Percentiles rank a stretch among this genome's conserved stretches.
These are phyloP conservation scores for Neoitamus cyanurus DNA, from an alignment of 2,888 invertebrate species.

Conservation along the genomic window DNA sequence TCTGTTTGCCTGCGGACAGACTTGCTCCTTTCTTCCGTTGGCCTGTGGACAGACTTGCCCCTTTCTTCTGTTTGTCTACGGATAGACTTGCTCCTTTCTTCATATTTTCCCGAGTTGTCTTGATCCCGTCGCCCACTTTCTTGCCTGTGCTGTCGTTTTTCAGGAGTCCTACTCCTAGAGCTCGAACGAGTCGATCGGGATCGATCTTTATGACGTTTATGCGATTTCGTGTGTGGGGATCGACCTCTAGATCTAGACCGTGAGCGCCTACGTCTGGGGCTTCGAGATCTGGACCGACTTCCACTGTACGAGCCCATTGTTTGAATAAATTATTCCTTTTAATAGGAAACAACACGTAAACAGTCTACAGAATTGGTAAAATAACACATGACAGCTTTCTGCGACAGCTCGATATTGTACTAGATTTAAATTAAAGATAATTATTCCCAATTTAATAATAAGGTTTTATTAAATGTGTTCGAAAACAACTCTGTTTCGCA, in stretches of 20 bases:
- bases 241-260: neutral
- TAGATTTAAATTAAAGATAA: neutral
- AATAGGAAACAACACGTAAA: neutral
- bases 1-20: constrained; percentile 45
- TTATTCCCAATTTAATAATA: no score
- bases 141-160: neutral
- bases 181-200: neutral
- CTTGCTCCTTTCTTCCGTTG: constrained; percentile 53
- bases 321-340: neutral
- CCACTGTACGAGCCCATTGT: constrained; percentile 34
- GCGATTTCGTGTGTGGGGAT: neutral
- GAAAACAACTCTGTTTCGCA: no score
- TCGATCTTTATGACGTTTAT: neutral
- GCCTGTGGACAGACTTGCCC: constrained; percentile 23
- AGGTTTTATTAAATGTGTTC: no score
- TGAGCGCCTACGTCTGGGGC: neutral
- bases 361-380: neutral
- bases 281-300: constrained; percentile 15
- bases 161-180: neutral
- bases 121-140: neutral
- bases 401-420: neutral
- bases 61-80: constrained; percentile 53
- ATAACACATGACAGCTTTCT: neutral
- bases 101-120: neutral
- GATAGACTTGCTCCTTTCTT: neutral